Percentiles rank a stretch among this genome's conserved stretches.
phyloP scores from a whole-genome alignment of 2,888 invertebrate species.

The Aleiodes alternator region DNA sequence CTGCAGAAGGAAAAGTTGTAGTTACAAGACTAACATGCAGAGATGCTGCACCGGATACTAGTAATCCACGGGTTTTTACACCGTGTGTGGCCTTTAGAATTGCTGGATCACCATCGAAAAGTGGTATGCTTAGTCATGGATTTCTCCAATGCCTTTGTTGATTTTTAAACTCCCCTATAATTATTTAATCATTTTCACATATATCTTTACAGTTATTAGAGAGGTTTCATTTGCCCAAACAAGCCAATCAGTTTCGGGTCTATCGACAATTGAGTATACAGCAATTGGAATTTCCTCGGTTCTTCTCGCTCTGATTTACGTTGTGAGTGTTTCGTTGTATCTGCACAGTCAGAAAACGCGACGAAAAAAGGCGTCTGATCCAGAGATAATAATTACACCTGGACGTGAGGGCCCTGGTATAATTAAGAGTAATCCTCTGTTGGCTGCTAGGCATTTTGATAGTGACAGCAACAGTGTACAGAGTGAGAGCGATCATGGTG shows the following conservation, averaged over 20 bases:
- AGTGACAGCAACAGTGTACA: slow-evolving; percentile 65
- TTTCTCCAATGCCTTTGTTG: not conserved
- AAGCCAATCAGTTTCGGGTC: slow-evolving; percentile 73
- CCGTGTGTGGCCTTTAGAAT: slow-evolving; percentile 92
- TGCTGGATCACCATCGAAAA: slow-evolving; percentile 86
- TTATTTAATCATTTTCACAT: not conserved
- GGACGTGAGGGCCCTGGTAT: slow-evolving; percentile 81
- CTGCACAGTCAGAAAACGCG: slow-evolving; percentile 85
- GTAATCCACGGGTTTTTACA: slow-evolving; percentile 80
- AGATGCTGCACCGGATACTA: slow-evolving; percentile 79
- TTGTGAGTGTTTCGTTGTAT: slow-evolving; percentile 90
- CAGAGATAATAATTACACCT: slow-evolving; percentile 71
- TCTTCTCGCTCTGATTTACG: slow-evolving; percentile 90
- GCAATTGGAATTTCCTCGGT: slow-evolving; percentile 90
- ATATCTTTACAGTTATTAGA: slow-evolving; percentile 81
- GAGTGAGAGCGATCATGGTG: slow-evolving; percentile 64
- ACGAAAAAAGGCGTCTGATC: slow-evolving; percentile 61
- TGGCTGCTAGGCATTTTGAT: slow-evolving; percentile 81
- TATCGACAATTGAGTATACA: slow-evolving; percentile 86
- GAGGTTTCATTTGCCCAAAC: slow-evolving; percentile 85
- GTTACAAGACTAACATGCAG: slow-evolving; percentile 88
- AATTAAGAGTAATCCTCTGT: slow-evolving; percentile 86
- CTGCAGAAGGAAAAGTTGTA: slow-evolving; percentile 89
- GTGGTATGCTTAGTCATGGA: slow-evolving; percentile 77
- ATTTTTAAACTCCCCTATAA: not conserved